A percentile compares a stretch with the other conserved stretches of the same genome.
Evolutionary conservation across 2,888 invertebrate genomes (phyloP).

Genomic region (Dinocampus coccinellae): DNA sequence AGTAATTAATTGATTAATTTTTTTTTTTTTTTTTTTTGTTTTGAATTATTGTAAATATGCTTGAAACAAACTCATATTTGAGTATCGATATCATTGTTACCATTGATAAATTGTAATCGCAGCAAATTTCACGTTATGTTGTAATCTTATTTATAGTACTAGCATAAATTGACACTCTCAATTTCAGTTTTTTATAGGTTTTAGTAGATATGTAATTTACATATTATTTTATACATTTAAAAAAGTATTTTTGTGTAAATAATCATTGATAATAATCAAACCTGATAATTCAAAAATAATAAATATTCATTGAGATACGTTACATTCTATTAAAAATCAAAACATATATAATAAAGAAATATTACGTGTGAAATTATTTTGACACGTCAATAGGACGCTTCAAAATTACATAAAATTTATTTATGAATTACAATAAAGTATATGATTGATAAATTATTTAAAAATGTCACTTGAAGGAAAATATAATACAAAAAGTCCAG

Average conservation of each 20-base stretch:
- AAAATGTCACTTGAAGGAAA: conserved; percentile 72
- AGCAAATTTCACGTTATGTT: neutral
- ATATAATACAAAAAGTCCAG: conserved; percentile 75
- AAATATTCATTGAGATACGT: neutral
- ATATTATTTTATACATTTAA: neutral
- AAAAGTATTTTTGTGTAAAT: neutral
- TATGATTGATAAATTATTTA: neutral
- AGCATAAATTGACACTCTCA: neutral
- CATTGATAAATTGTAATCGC: neutral
- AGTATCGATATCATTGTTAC: neutral
- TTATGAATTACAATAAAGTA: neutral
- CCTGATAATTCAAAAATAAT: neutral
- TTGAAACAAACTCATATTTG: neutral
- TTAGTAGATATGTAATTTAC: neutral
- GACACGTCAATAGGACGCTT: neutral
- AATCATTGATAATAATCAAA: neutral
- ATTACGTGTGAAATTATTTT: neutral
- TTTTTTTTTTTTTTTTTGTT: too few relatives aligned
- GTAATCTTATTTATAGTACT: neutral
- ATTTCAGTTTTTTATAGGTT: neutral
- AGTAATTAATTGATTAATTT: too few relatives aligned
- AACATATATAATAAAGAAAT: neutral
- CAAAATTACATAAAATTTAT: neutral
- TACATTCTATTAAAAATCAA: neutral
- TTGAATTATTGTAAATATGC: too few relatives aligned